Base-by-base conservation (phyloP, 2,888 invertebrate genomes). In the Agrotis puta region DNA sequence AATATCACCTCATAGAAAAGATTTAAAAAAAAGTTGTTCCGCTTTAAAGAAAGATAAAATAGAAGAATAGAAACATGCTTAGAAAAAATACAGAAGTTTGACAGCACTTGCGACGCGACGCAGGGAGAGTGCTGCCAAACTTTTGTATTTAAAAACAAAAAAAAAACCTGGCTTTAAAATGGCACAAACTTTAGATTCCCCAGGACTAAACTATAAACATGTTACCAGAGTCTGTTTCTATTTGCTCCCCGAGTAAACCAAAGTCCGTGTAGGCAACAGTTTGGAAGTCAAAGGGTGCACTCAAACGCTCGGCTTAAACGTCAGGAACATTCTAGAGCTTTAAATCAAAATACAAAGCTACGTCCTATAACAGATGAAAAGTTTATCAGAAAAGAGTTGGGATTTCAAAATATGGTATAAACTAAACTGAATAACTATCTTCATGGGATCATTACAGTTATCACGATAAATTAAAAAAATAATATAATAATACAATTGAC, bases 241-340 rank as follows among this genome's bases (percentile, higher is more conserved):
- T 53, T 78, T 48, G 53, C 9, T n/a, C 4, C 33, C 18, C 4
- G 18, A 63, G 70, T 50, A 63, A 50, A 58, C 50, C 4, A 58
- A 62, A 77, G 78, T 50, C 43, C 43, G 9, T 59, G 13, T 59
- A 47, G 24, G 33, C 33, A 47, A 16, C 5, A 24, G 53, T 53
- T 48, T 39, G n/a, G 11, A 73, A 58, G 58, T 54, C 58, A 75
- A 72, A 58, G 64, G 7, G 27, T 50, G 43, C 53, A 78, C 53
- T 64, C 64, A 22, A 54, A 14, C 53, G 48, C 53, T 54, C 64
- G 33, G 7, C 53, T 24, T 27, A 59, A 78, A 59, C 59, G 43
- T 64, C 45, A 24, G 3, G 22, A 43, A 47, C 20, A 57, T 74
- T 48, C 53, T 24, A 48, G 20, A 70, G 51, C 18, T 71, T 20